These are phyloP conservation scores for Chrysogorgia sp. DNA, from an alignment of 92 coral and sea anemone genomes.

Conservation along the genomic window DNA sequence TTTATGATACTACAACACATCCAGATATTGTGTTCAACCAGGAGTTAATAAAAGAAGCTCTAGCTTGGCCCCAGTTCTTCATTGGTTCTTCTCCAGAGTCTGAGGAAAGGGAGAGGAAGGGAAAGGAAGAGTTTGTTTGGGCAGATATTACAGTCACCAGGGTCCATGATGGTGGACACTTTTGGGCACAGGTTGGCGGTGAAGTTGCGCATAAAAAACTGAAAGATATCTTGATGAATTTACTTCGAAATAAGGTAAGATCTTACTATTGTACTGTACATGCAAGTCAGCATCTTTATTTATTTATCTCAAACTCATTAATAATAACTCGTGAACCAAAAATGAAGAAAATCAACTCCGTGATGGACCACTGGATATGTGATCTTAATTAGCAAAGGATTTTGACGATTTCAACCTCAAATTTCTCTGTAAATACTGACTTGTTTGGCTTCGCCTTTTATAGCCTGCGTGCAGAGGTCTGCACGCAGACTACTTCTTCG, in stretches of 20 bases:
- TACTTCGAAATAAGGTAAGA: conserved; percentile 70
- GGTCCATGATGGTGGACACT: conserved; percentile 90
- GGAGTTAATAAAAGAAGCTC: conserved; percentile 67
- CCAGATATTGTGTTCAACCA: conserved; percentile 68
- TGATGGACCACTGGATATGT: too few relatives aligned
- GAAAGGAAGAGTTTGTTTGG: conserved; percentile 53
- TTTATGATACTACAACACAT: conserved; percentile 81
- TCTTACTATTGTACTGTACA: not conserved
- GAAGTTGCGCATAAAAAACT: conserved; percentile 63
- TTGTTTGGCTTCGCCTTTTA: too few relatives aligned
- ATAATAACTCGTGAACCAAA: too few relatives aligned
- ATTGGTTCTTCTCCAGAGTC: too few relatives aligned
- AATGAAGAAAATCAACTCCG: too few relatives aligned
- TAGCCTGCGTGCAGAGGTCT: too few relatives aligned
- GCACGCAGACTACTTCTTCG: too few relatives aligned
- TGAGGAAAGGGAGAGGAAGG: conserved; percentile 43
- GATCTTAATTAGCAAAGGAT: too few relatives aligned
- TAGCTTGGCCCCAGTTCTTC: conserved; percentile 82
- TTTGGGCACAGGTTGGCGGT: conserved; percentile 98
- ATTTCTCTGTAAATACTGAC: too few relatives aligned
- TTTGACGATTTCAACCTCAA: too few relatives aligned
- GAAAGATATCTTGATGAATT: conserved; percentile 41
- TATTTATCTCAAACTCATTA: too few relatives aligned
- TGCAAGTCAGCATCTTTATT: too few relatives aligned
- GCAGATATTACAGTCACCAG: conserved; percentile 72